Percentiles rank a stretch among this genome's conserved stretches.
phyloP scores from a whole-genome alignment of 2,113 vertebrate genomes.

The Alligator mississippiensis region DNA sequence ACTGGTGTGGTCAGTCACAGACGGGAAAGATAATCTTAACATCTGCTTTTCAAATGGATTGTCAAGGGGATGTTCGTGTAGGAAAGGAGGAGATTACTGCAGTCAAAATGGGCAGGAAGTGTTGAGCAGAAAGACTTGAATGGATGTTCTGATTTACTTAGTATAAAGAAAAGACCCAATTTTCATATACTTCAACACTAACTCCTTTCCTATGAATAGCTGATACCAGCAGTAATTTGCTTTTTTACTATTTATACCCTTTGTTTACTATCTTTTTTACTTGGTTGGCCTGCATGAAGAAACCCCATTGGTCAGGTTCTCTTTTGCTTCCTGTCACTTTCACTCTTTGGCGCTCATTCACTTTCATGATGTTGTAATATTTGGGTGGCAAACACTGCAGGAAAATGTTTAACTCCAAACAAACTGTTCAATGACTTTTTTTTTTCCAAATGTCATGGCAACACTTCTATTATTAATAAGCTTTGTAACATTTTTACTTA shows the following conservation, averaged over 20 bases:
- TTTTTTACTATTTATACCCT: conserved; percentile 47
- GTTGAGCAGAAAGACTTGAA: neutral
- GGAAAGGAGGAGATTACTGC: neutral
- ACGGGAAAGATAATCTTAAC: neutral
- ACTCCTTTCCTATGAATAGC: conserved; percentile 2
- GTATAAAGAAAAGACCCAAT: neutral
- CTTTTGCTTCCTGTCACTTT: conserved; percentile 34
- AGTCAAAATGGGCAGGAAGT: rapidly evolving
- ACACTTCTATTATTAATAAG: neutral
- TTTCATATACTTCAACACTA: neutral
- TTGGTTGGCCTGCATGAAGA: neutral
- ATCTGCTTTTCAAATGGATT: neutral
- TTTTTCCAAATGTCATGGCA: conserved; percentile 35
- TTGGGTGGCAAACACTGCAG: conserved; percentile 52
- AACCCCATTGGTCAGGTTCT: neutral
- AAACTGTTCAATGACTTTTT: conserved; percentile 37
- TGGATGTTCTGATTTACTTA: neutral
- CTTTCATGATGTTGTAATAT: conserved; percentile 38
- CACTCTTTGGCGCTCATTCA: conserved; percentile 44
- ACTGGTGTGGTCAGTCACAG: neutral
- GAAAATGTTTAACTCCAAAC: conserved; percentile 53
- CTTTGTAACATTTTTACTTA: neutral
- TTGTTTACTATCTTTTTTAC: neutral
- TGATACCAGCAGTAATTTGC: neutral
- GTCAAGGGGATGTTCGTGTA: neutral